Evolutionary conservation across 2,797 vertebrate species (phyloP), one percentile per base, ranked within the genome.

Genomic region (Nannoperca obscura): DNA sequence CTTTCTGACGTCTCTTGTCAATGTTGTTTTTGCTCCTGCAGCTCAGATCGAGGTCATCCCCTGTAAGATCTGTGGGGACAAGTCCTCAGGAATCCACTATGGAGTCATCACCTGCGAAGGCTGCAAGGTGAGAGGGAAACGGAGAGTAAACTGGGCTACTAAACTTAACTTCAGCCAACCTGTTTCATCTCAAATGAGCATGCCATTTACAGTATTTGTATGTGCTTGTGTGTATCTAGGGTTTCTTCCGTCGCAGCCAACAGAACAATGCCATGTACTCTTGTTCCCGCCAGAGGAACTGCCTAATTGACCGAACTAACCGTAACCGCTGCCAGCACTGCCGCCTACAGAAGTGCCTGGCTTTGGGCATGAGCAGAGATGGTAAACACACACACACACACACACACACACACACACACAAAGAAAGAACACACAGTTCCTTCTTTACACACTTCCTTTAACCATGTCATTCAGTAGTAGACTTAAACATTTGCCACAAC

Each of bases 31-130:
- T 78, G 6, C 54, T 54, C 40, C 19, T 84, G 47, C 95, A 98
- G 97, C 97, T 92, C 97, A 98, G 91, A 98, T 98, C 1, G 97
- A 98, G 91, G 96, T 98, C 85, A 98, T 98, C 91, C 97, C 97
- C 0, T 98, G 97, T 93, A 98, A 98, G 91, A 98, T 98, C 92
- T 98, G 97, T 5, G 97, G 97, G 64, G 97, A 98, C 93, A 98
- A 98, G 83, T 98, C 97, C 87, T 98, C 97, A 0, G 97, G 97
- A 86, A 98, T 98, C 89, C 97, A 98, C 93, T 98, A 98, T 49
- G 97, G 97, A 1, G 97, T 98, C 65, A 98, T 98, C 93, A 98
- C 97, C 83, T 98, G 97, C 1, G 97, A 98, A 90, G 97, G 97
- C 86, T 98, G 97, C 94, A 98, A 98, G 96, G 97, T 98, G 89